Evolutionary conservation across 2,113 vertebrate species (phyloP).

Genomic region (Megaptera novaeangliae): DNA sequence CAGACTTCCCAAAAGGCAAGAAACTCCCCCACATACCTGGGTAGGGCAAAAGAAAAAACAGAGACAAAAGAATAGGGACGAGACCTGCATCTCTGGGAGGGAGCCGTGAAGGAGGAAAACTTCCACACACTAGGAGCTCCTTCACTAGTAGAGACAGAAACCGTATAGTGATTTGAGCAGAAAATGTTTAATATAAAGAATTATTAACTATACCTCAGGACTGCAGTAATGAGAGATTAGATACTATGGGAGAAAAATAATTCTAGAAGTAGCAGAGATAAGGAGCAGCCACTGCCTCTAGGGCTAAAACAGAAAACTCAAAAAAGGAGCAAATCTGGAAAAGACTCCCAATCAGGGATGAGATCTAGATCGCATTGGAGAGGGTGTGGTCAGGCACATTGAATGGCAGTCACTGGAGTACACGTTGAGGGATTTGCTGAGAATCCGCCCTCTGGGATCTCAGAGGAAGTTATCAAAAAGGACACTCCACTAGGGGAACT

Average conservation of each 20-base stretch:
- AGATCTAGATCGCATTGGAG: not conserved
- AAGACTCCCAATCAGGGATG: not conserved
- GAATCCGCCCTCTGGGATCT: not conserved
- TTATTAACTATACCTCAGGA: not conserved
- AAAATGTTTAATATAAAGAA: not conserved
- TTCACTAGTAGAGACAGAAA: not conserved
- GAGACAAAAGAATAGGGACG: too few species aligned
- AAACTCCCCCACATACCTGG: too few species aligned
- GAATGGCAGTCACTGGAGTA: not conserved
- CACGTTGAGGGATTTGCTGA: not conserved
- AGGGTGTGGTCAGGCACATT: not conserved
- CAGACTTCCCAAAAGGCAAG: too few species aligned
- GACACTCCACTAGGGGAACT: not conserved
- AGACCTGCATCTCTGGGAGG: too few species aligned
- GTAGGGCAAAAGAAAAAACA: too few species aligned
- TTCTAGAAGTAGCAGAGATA: not conserved
- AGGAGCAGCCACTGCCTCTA: not conserved
- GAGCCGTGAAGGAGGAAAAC: too few species aligned
- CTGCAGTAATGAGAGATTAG: not conserved
- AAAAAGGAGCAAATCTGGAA: not conserved
- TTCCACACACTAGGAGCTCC: too few species aligned
- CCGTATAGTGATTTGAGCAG: not conserved
- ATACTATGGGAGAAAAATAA: not conserved
- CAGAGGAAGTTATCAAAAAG: not conserved
- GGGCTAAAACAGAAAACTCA: not conserved